These are phyloP conservation scores for Knipowitschia caucasica DNA, from an alignment of 2,797 vertebrate species.

Conservation along the genomic window DNA sequence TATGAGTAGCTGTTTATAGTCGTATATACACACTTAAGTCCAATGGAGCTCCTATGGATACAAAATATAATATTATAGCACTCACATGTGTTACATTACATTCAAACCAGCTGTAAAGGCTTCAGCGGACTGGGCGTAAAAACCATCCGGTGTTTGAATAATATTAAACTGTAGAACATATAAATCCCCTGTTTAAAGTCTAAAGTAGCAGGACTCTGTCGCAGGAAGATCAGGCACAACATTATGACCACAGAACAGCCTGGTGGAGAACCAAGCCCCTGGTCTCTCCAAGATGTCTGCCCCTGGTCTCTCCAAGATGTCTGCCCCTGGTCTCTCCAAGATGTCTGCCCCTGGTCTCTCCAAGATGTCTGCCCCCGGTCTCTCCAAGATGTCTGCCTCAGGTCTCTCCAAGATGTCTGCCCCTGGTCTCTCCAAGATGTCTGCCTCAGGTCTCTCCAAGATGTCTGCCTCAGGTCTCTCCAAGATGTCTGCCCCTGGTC, in stretches of 20 bases:
- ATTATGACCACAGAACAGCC: background rate
- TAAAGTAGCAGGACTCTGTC: slow-evolving; percentile 16
- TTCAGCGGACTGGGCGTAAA: slow-evolving; percentile 14
- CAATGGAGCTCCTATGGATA: slow-evolving; percentile 49
- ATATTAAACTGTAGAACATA: slow-evolving; percentile 32
- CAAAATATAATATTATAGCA: slow-evolving; percentile 78
- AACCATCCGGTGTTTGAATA: slow-evolving; percentile 35
- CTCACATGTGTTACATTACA: slow-evolving; percentile 48
- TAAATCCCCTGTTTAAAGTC: slow-evolving; percentile 13
- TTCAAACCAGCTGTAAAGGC: slow-evolving; percentile 39
- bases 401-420: no score
- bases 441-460: no score
- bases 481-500: no score
- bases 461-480: no score
- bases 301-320: no score
- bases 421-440: no score
- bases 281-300: no score
- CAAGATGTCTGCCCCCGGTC: no score
- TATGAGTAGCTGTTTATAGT: slow-evolving; percentile 34
- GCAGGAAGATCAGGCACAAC: slow-evolving; percentile 2
- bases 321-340: no score
- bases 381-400: no score
- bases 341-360: no score
- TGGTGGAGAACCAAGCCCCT: no score
- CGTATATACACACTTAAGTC: slow-evolving; percentile 60